These are phyloP conservation scores for Diaprepes abbreviatus DNA, from an alignment of 2,888 invertebrate species.

Conservation along the genomic window DNA sequence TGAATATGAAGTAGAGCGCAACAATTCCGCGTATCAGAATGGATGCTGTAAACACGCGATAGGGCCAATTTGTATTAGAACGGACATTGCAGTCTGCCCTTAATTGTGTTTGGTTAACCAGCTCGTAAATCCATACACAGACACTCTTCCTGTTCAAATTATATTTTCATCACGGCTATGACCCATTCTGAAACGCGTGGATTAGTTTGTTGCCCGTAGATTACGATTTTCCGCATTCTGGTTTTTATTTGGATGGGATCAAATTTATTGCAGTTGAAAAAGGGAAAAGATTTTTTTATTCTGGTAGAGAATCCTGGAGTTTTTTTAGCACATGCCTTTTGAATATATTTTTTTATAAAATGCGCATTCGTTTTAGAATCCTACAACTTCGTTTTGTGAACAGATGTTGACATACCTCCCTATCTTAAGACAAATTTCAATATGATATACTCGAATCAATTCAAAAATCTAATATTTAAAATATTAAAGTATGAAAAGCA, in stretches of 20 bases:
- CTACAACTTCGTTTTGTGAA: too few species aligned
- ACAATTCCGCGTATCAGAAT: not conserved
- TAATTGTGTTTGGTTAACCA: conserved; percentile 34
- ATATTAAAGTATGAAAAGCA: too few species aligned
- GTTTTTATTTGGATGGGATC: conserved; percentile 9
- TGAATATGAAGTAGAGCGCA: not conserved
- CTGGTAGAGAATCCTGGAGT: too few species aligned
- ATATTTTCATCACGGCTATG: conserved; percentile 48
- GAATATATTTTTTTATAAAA: too few species aligned
- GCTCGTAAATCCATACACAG: conserved; percentile 47
- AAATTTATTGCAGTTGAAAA: not conserved
- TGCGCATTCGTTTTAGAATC: too few species aligned
- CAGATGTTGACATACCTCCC: too few species aligned
- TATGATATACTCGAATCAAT: too few species aligned
- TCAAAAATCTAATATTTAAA: too few species aligned
- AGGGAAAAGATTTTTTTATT: too few species aligned
- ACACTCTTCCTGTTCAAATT: conserved; percentile 50
- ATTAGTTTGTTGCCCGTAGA: conserved; percentile 14
- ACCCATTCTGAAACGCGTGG: conserved; percentile 33
- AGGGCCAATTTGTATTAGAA: not conserved
- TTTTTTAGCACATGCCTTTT: too few species aligned
- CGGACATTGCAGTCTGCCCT: not conserved
- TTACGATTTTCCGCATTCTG: conserved; percentile 32
- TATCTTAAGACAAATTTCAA: too few species aligned
- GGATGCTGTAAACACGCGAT: not conserved